Base-by-base conservation (phyloP, 1,140 invertebrate genomes). In the Augochlora pura region DNA sequence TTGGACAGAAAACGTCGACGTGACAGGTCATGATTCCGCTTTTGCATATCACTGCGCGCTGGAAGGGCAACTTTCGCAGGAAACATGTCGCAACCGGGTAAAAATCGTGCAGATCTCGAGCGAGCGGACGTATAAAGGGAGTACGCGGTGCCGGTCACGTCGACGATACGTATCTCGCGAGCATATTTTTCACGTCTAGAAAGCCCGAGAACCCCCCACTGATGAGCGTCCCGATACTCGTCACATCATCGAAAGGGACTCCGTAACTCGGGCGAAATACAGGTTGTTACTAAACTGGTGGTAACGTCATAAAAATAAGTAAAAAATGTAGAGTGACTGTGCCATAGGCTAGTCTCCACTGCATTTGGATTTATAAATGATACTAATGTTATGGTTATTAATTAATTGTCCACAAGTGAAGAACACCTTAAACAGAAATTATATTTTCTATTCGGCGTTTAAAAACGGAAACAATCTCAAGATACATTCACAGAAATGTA, bases 11-110 rank as follows among this genome's bases (percentile, higher is more conserved):
- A 38, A 57, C 27, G 60, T 9, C 52, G 21, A 46, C 65, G 74
- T 18, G 74, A 69, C 74, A 2, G 74, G 65, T 60, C 74, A 69
- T 66, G 75, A 77, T 77, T 70, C 25, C 46, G 16, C 16, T 25
- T 77, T 77, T 77, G 65, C 75, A 70, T 77, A 77, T 70, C 66
- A 21, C 25, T 21, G n/a, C 25, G 1, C 39, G 32, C 39, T 77
- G 42, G 75, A 77, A 77, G 57, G 75, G 70, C 75, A 66, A 60
- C 39, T 70, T 77, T 77, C 66, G 75, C 66, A 66, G 70, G 75
- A 77, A 62, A 77, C 62, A 66, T 77, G 75, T 77, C 75, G 75
- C 66, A 77, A 77, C 75, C 65, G 57, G 18, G 42, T 42, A 49
- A 62, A 70, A 77, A 67, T 77, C 75, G 75, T 62, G 74, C 65